Conservation (phyloP, 2,797 vertebrate species). For the Helicolenus hilgendorfi region DNA sequence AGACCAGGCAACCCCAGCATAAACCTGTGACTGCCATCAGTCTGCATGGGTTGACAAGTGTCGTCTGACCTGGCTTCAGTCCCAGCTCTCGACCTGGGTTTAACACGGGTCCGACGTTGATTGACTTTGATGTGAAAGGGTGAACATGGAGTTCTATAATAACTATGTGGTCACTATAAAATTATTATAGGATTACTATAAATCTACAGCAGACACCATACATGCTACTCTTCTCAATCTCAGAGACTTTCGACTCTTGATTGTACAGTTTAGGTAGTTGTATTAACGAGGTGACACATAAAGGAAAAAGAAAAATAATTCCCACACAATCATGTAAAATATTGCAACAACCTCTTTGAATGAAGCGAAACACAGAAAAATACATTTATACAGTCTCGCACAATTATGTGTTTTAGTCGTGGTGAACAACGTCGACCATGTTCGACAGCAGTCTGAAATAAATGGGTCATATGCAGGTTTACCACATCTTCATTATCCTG, state of each 20-base stretch:
- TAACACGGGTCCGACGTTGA: not conserved
- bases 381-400: not conserved
- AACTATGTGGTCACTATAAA: not conserved
- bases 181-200: not conserved
- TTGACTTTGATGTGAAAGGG: not conserved
- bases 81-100: not conserved
- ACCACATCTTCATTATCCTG: not conserved
- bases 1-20: slow-evolving; percentile 10
- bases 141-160: not conserved
- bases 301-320: not conserved
- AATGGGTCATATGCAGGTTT: not conserved
- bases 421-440: not conserved
- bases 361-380: not conserved
- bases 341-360: not conserved
- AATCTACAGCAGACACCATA: not conserved
- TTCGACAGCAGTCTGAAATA: not conserved
- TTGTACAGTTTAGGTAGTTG: not conserved
- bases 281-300: not conserved
- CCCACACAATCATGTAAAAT: not conserved
- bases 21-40: slow-evolving; percentile 12
- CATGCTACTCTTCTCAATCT: not conserved
- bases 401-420: not conserved
- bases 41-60: not conserved
- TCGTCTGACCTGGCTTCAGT: not conserved
- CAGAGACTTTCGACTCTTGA: not conserved